Evolutionary conservation across 2,888 invertebrate species (phyloP).

Genomic region (Caenorhabditis becei): DNA sequence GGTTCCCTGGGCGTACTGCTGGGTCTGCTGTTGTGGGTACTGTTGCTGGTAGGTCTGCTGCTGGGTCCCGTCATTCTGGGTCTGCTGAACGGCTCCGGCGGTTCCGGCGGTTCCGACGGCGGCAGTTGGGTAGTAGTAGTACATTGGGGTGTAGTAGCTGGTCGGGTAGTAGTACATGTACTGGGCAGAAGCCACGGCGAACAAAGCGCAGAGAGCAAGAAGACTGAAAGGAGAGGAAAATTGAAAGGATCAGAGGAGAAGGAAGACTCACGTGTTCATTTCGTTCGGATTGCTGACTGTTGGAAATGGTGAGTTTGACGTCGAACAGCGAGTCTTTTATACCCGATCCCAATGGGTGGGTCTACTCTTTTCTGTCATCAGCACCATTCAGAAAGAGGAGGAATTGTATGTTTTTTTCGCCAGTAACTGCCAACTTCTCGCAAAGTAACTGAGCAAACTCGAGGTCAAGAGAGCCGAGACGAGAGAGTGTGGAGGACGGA

Average conservation of each 20-base stretch:
- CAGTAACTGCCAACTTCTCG: conserved; percentile 19
- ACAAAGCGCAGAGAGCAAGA: conserved; percentile 48
- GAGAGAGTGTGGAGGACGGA: conserved; percentile 5
- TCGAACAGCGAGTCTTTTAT: conserved; percentile 28
- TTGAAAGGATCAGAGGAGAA: not conserved
- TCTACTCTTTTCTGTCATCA: conserved; percentile 23
- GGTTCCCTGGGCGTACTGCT: conserved; percentile 38
- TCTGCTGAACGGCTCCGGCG: conserved; percentile 11
- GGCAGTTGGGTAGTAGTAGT: conserved; percentile 65
- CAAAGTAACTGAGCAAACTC: conserved; percentile 53
- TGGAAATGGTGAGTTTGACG: conserved; percentile 8
- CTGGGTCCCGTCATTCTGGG: conserved; percentile 31
- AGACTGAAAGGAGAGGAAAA: conserved; percentile 47
- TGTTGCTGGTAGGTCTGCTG: conserved; percentile 27
- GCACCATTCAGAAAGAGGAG: conserved; percentile 18
- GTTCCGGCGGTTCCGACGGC: conserved; percentile 30
- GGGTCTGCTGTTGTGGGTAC: conserved; percentile 34
- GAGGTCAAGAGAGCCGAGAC: conserved; percentile 46
- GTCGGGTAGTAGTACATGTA: conserved; percentile 66
- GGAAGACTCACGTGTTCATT: conserved; percentile 59
- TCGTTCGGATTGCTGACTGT: conserved; percentile 20
- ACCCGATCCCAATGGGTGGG: conserved; percentile 33
- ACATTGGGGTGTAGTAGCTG: conserved; percentile 66
- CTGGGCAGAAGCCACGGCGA: conserved; percentile 56
- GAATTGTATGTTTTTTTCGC: conserved; percentile 31